phyloP scores from a whole-genome alignment of 2,797 vertebrate genomes.

The Labeo calbasu region DNA sequence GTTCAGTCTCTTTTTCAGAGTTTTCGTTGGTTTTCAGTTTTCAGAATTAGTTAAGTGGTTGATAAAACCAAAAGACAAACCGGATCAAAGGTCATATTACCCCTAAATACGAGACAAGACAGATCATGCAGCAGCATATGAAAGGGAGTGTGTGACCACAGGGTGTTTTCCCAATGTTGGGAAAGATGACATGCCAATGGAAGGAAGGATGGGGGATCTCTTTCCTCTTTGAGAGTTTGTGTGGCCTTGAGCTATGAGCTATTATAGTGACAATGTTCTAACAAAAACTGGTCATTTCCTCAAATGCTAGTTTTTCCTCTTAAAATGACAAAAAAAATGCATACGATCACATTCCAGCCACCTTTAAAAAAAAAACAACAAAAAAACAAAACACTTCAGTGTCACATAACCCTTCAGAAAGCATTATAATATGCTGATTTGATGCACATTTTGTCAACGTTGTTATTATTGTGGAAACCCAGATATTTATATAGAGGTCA shows the following conservation, averaged over 20 bases:
- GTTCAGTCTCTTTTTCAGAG: too few relatives aligned
- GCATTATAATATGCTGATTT: background rate
- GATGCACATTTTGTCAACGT: background rate
- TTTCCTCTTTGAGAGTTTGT: slow-evolving; percentile 31
- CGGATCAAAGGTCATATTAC: slow-evolving; percentile 5
- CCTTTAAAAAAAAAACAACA: background rate
- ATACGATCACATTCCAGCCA: background rate
- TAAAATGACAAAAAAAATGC: background rate
- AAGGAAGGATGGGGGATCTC: slow-evolving; percentile 43
- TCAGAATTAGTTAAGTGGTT: background rate
- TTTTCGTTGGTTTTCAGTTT: background rate
- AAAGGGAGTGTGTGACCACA: slow-evolving; percentile 45
- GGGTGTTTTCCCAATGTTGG: slow-evolving; percentile 33
- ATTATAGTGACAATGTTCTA: slow-evolving; percentile 8
- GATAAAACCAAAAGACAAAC: slow-evolving; percentile 16
- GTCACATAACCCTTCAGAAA: background rate
- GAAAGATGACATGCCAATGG: slow-evolving; percentile 23
- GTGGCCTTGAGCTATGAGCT: slow-evolving; percentile 13
- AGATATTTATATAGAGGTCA: background rate
- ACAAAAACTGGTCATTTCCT: slow-evolving; percentile 5
- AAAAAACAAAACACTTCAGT: background rate
- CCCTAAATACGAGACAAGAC: slow-evolving; percentile 17
- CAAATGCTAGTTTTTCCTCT: background rate
- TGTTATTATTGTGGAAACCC: background rate
- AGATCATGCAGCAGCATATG: slow-evolving; percentile 4